Evolutionary conservation across 2,797 vertebrate genomes (phyloP).

Genomic region (Corythornis leucogaster): DNA sequence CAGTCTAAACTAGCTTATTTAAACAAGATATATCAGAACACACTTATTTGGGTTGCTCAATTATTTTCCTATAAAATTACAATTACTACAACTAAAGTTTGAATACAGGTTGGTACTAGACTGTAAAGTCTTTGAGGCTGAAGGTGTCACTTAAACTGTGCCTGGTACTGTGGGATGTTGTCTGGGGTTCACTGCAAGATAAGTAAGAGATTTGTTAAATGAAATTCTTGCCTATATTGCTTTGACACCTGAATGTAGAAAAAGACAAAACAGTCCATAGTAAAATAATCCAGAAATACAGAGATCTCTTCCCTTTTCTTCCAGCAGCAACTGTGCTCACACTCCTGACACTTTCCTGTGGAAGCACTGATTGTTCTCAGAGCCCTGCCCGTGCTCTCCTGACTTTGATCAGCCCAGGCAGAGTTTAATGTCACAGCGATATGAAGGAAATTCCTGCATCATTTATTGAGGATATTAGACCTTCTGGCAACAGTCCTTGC

Average conservation of each 20-base stretch:
- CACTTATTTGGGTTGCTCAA: background rate
- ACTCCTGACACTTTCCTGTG: fast-evolving
- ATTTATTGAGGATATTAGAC: background rate
- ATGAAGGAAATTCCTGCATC: background rate
- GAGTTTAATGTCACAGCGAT: fast-evolving
- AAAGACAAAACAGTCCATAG: background rate
- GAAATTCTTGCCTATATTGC: background rate
- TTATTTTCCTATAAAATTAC: background rate
- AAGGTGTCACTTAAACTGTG: background rate
- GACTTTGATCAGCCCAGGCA: background rate
- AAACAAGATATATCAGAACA: background rate
- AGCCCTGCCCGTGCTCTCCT: background rate
- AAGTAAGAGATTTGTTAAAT: background rate
- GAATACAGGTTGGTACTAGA: background rate
- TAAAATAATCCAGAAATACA: background rate
- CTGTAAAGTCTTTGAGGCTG: background rate
- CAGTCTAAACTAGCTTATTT: background rate
- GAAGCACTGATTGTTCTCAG: background rate
- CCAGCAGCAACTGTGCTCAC: background rate
- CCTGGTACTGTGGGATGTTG: background rate
- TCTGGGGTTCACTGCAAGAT: background rate
- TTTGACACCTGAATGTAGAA: background rate
- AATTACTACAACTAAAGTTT: background rate
- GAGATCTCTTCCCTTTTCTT: background rate
- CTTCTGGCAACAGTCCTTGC: background rate